Evolutionary conservation across 2,888 invertebrate species (phyloP), one percentile per base, ranked within the genome.

Genomic region (Xestoiulus laeticollis): DNA sequence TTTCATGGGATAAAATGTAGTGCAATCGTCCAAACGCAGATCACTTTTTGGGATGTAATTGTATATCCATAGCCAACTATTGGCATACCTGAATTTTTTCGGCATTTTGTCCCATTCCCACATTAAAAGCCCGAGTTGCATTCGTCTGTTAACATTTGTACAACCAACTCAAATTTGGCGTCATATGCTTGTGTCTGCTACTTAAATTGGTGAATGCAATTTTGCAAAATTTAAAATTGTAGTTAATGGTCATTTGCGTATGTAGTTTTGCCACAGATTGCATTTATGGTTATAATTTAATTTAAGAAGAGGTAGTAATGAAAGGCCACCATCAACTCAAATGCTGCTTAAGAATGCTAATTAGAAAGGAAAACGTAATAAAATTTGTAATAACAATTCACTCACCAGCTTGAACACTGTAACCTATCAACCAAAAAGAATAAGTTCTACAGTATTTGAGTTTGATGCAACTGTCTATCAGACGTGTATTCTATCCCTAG

Each of bases 401-500:
- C 48, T 48, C 48, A 48, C 48, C 48, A 48, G 48, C 48, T 19
- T 48, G 14, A 48, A 48, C 48, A 16, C 5, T 48, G 48, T 16
- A 48, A 48, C 48, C 48, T 48, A 48, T 19, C 4, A 48, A 48
- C 48, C 48, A 48, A 48, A 59, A 59, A 22, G 1, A 59, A 59
- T 59, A 59, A 59, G n/a, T n/a, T n/a, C n/a, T 59, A 22, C 59
- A 59, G 59, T 59, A 59, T 22, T 59, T n/a, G 59, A 59, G 59
- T 59, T 22, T 8, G 59, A 59, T 59, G 59, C 22, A n/a, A n/a
- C 22, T 3, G n/a, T n/a, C 59, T 22, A 22, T 59, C 59, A 59
- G 59, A 59, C 4, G n/a, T 59, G 38, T 22, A 59, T 16, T 84
- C 12, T 84, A 87, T 68, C 19, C 87, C 88, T 84, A 89, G 26